phyloP scores from a whole-genome alignment of 2,113 vertebrate genomes.

The Ariopsis seemanni region DNA sequence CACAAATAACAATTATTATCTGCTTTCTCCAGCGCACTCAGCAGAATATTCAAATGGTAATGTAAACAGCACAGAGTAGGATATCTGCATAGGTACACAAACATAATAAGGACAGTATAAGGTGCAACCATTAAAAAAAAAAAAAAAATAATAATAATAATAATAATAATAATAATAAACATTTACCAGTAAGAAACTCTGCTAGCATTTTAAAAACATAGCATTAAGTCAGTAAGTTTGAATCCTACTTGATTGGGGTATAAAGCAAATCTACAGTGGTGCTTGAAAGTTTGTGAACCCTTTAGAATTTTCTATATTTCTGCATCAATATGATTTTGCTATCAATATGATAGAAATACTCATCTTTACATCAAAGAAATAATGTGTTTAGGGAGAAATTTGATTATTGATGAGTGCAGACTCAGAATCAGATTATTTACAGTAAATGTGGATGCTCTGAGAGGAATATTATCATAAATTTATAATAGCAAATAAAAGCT shows the following conservation, averaged over 20 bases:
- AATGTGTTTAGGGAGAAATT: neutral
- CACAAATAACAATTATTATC: neutral
- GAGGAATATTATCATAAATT: neutral
- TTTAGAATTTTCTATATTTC: no score
- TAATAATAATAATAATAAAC: neutral
- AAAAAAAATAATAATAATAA: no score
- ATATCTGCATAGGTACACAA: neutral
- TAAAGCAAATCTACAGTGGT: neutral
- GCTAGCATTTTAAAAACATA: neutral
- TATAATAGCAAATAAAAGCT: neutral
- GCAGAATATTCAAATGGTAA: neutral
- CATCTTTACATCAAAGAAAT: no score
- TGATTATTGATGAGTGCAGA: neutral
- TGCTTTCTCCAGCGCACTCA: neutral
- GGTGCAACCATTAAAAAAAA: neutral
- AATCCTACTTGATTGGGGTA: neutral
- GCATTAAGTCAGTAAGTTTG: neutral
- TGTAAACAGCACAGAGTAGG: neutral
- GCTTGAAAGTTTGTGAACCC: neutral
- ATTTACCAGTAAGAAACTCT: neutral
- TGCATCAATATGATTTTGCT: no score
- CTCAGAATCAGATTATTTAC: neutral
- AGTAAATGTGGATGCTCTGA: neutral
- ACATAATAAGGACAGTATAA: neutral
- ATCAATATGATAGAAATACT: no score